These are phyloP conservation scores for Charadrius vociferus DNA, from an alignment of 2,113 vertebrate genomes.

Conservation along the genomic window DNA sequence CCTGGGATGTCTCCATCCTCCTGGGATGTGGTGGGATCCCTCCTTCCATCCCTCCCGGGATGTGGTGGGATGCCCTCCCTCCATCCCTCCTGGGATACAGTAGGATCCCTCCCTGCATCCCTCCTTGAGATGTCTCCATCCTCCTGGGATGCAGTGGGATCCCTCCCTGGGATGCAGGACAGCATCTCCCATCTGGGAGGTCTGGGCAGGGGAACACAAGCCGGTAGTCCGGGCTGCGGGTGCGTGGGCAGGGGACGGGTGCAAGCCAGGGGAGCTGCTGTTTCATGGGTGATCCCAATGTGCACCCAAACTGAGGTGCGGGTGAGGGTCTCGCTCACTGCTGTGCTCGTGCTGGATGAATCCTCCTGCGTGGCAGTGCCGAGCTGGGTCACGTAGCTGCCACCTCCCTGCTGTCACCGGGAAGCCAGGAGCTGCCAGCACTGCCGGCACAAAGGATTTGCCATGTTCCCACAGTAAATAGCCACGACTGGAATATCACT, in stretches of 20 bases:
- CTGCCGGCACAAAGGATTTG: not conserved
- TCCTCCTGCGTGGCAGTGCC: not conserved
- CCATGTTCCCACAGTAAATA: not conserved
- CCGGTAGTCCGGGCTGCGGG: fast-evolving
- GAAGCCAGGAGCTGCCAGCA: not conserved
- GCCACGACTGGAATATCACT: fast-evolving
- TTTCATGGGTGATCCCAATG: not conserved
- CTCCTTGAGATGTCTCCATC: not conserved
- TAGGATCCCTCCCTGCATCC: not conserved
- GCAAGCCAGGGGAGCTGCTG: fast-evolving
- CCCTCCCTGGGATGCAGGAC: not conserved
- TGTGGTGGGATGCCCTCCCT: not conserved
- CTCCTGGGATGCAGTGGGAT: not conserved
- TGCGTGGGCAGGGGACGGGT: fast-evolving
- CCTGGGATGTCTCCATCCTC: no score
- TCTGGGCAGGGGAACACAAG: not conserved
- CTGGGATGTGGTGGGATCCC: no score
- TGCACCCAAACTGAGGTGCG: fast-evolving
- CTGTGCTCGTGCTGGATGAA: not conserved
- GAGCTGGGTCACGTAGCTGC: not conserved
- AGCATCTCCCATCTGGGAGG: not conserved
- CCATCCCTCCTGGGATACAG: not conserved
- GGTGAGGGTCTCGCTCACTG: not conserved
- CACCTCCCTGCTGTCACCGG: not conserved
- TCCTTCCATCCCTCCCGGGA: no score